Evolutionary conservation across 2,113 vertebrate genomes (phyloP).

Genomic region (Axis porcinus): DNA sequence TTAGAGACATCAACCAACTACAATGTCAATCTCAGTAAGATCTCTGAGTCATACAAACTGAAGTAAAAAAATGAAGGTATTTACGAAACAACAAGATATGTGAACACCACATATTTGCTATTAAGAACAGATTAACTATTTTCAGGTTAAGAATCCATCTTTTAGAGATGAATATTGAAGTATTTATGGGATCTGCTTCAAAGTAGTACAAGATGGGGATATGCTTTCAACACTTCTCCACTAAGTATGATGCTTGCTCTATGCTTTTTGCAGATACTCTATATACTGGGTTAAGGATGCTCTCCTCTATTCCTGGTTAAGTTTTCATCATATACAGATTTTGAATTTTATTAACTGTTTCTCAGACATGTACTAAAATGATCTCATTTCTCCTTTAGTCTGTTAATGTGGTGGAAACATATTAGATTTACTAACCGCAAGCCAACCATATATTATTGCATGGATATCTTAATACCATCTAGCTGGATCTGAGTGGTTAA

Average conservation of each 20-base stretch:
- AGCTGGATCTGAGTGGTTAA: not conserved
- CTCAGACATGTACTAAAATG: not conserved
- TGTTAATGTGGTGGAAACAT: not conserved
- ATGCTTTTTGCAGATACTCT: not conserved
- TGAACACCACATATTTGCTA: not conserved
- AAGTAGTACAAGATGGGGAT: not conserved
- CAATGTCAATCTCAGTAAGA: not conserved
- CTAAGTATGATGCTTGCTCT: not conserved
- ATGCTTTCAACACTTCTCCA: not conserved
- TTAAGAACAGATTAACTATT: not conserved
- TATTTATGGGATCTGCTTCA: not conserved
- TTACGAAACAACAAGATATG: not conserved
- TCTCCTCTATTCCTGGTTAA: not conserved
- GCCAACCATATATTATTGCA: not conserved
- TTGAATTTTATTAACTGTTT: not conserved
- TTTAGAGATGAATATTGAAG: conserved; percentile 4
- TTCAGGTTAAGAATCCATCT: conserved; percentile 1
- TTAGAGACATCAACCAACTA: not conserved
- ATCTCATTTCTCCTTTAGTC: not conserved
- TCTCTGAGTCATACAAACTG: not conserved
- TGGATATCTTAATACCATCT: not conserved
- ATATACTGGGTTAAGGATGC: not conserved
- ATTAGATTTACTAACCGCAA: not conserved
- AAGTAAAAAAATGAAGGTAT: not conserved
- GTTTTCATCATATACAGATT: not conserved